Evolutionary conservation across 1,140 invertebrate species (phyloP), one percentile per base, ranked within the genome.

Genomic region (Neodiprion pinetum): DNA sequence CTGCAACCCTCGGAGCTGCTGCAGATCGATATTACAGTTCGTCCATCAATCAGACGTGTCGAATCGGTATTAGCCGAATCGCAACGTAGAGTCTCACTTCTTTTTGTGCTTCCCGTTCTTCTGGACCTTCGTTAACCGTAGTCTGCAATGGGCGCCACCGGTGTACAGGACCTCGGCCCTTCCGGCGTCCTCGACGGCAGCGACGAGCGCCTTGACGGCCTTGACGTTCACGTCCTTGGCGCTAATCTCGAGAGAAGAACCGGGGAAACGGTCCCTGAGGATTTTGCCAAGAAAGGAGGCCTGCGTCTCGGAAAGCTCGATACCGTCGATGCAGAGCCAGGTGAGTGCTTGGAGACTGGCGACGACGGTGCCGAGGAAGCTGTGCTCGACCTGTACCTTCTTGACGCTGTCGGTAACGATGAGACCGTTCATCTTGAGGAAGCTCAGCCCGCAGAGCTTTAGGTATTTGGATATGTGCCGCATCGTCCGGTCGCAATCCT

Each of bases 401-500:
- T 88, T 83, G 47, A 82, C 79, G 78, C 82, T 85, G 76, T 86
- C 88, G 21, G 81, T 87, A n/a, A 86, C 87, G 40, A 82, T 83
- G 68, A 86, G 74, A 0, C 84, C 87, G 72, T 83, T 85, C 14
- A 79, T 82, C 73, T 84, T 88, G 23, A 86, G 77, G 72, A 85
- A 89, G 72, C 85, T 89, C 69, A 89, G 76, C 14, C 83, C 81
- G 71, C 84, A 88, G 7, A 84, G 79, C 67, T 85, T 87, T 61
- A 90, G 73, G 40, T 86, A 81, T 69, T 87, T 87, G 8, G 87
- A 84, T 48, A 88, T 83, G n/a, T 85, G 82, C 7, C 87, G 79
- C 79, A 89, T 82, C 11, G 86, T 88, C 40, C 82, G 82, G 12
- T 88, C 88, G 77, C 84, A 83, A 70, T 89, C 87, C 70, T 89